Evolutionary conservation across 2,797 vertebrate genomes (phyloP), one percentile per base, ranked within the genome.

Genomic region (Dallia pectoralis): DNA sequence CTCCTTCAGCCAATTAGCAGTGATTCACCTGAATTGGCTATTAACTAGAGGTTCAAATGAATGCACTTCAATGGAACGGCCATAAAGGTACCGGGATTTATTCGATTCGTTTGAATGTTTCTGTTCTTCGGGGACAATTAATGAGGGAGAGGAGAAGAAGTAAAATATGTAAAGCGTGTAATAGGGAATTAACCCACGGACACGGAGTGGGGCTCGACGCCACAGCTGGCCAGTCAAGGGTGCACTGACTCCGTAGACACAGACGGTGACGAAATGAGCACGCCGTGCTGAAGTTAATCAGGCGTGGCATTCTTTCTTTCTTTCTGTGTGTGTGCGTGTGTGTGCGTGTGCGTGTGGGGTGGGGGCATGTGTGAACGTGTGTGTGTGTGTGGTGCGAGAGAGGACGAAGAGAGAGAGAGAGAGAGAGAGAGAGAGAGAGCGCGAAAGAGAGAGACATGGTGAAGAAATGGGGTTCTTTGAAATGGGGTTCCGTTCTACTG

Each of bases 111-210:
- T 59, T 62, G 3, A 56, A 69, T 51, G 33, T 80, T 73, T 78
- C 73, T 74, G 22, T 69, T 8, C 59, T 76, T 81, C 83, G 79
- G 70, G 70, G 77, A 73, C 74, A 77, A 74, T 77, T 78, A 86
- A 87, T 81, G 79, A 80, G 73, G 66, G 69, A 69, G 40, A 74
- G 68, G 68, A 9, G 73, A 44, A 40, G 15, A 19, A 74, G 44
- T 15, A 33, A 72, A 68, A 27, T 6, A 76, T 74, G n/a, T 70
- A 66, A 85, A 79, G 76, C 68, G 53, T 73, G 74, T 85, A 79
- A 85, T 82, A 71, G 29, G n/a, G 72, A 66, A 84, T 80, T 77
- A 78, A 77, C 48, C 71, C 71, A 56, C 47, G 66, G 70, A 67
- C 53, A 25, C 33, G 32, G 53, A 67, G 69, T n/a, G 69, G 47